phyloP scores from a whole-genome alignment of 2,888 invertebrate genomes.

The Drosophila nr. medialis region DNA sequence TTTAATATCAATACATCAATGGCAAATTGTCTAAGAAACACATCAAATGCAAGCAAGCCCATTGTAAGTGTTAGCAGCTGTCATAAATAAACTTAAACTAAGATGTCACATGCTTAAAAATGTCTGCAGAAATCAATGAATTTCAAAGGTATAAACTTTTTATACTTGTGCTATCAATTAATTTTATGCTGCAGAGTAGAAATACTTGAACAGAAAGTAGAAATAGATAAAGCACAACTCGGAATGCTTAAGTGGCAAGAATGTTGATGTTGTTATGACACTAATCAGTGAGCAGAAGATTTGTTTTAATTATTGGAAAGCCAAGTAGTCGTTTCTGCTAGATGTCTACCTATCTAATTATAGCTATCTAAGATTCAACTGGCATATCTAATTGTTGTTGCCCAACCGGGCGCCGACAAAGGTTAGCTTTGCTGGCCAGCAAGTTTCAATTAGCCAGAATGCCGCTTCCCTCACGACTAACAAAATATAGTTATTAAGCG shows the following conservation, averaged over 20 bases:
- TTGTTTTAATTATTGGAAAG: conserved; percentile 40
- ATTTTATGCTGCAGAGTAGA: not conserved
- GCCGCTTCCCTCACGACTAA: conserved; percentile 46
- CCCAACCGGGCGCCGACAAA: conserved; percentile 40
- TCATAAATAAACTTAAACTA: conserved; percentile 26
- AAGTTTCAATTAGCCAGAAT: conserved; percentile 43
- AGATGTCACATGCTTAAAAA: conserved; percentile 13
- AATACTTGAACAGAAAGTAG: not conserved
- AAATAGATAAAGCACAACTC: not conserved
- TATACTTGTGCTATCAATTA: not conserved
- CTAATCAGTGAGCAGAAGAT: conserved; percentile 19
- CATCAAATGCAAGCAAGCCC: conserved; percentile 41
- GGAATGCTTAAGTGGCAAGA: conserved; percentile 13
- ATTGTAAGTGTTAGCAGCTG: conserved; percentile 27
- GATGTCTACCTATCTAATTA: conserved; percentile 38
- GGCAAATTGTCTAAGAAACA: conserved; percentile 29
- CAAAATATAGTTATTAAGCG: conserved; percentile 72
- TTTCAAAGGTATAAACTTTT: conserved; percentile 33
- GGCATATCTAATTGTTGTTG: conserved; percentile 39
- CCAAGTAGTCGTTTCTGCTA: conserved; percentile 9
- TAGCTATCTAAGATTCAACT: conserved; percentile 26
- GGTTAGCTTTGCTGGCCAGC: conserved; percentile 38
- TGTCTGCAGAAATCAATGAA: conserved; percentile 38
- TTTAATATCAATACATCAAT: conserved; percentile 73
- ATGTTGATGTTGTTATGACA: conserved; percentile 1